phyloP scores from a whole-genome alignment of 2,113 vertebrate species.

The Triplophysa tibetana region DNA sequence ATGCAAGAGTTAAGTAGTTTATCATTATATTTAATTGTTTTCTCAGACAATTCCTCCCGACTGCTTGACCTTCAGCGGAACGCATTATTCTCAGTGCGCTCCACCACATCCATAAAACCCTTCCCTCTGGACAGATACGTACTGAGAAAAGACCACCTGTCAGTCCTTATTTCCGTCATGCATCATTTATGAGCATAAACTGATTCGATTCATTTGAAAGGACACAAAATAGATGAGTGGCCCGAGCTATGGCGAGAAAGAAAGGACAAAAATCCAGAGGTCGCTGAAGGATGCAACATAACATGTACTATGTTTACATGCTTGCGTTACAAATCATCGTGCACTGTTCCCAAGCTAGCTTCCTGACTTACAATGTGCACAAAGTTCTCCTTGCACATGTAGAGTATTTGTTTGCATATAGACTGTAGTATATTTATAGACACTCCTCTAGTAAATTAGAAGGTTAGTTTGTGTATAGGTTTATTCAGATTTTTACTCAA shows the following conservation, averaged over 20 bases:
- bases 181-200: constrained; percentile 38
- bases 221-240: constrained; percentile 12
- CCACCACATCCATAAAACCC: constrained; percentile 19
- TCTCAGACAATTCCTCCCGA: neutral
- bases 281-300: neutral
- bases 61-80: constrained; percentile 16
- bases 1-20: neutral
- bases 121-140: constrained; percentile 17
- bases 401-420: too few relatives aligned
- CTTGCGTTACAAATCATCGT: too few relatives aligned
- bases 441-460: too few relatives aligned
- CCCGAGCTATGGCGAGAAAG: neutral
- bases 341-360: too few relatives aligned
- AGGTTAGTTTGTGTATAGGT: too few relatives aligned
- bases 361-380: too few relatives aligned
- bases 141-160: constrained; percentile 19
- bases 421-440: too few relatives aligned
- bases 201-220: constrained; percentile 17
- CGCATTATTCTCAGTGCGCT: neutral
- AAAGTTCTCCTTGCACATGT: too few relatives aligned
- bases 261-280: neutral
- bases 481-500: too few relatives aligned
- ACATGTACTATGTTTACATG: neutral
- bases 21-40: neutral
- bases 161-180: constrained; percentile 19